phyloP scores from a whole-genome alignment of 64 coral and sea anemone genomes.

The Pocillopora verrucosa region DNA sequence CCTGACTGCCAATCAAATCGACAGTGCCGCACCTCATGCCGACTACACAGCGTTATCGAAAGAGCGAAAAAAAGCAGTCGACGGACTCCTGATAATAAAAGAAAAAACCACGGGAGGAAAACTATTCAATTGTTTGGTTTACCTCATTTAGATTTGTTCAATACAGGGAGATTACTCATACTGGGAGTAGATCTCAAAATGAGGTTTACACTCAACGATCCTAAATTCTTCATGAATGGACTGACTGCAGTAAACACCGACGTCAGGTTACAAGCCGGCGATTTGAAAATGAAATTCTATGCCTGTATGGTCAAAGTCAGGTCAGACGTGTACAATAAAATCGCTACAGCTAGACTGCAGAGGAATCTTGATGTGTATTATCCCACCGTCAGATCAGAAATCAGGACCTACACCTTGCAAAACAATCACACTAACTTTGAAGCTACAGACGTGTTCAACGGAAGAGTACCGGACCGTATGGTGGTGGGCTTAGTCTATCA shows the following conservation, averaged over 20 bases:
- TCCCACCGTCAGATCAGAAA: neutral
- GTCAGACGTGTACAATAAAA: neutral
- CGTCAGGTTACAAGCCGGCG: too few species aligned
- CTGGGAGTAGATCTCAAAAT: too few species aligned
- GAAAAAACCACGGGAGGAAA: neutral
- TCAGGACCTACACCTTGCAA: neutral
- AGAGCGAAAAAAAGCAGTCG: conserved; percentile 20
- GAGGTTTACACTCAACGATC: too few species aligned
- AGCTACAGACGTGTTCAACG: too few species aligned
- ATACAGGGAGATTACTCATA: too few species aligned
- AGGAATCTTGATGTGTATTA: neutral
- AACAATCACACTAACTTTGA: neutral
- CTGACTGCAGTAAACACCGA: too few species aligned
- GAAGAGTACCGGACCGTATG: conserved; percentile 33
- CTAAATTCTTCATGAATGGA: too few species aligned
- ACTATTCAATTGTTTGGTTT: neutral
- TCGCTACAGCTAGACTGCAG: neutral
- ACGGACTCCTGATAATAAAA: neutral
- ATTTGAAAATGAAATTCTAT: too few species aligned
- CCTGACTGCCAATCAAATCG: neutral
- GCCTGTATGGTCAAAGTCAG: too few species aligned
- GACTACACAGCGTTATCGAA: neutral
- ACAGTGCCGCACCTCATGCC: neutral
- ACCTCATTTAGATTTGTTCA: neutral
- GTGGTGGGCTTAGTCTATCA: conserved; percentile 26